A percentile compares a stretch with the other conserved stretches of the same genome.
Evolutionary conservation across 2,888 invertebrate species (phyloP).

Genomic region (Spialia ferax): DNA sequence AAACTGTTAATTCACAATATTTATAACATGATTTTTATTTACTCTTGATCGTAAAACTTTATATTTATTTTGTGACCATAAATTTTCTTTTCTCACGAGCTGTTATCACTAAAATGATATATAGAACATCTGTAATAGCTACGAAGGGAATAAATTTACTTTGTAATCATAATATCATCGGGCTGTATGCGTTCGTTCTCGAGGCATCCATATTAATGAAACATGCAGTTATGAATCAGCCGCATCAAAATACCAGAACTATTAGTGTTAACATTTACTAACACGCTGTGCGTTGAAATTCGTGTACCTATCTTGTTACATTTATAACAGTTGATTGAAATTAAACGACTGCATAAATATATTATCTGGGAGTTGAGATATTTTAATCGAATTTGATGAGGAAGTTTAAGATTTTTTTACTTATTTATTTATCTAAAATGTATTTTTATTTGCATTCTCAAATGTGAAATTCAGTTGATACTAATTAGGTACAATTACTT

Average conservation of each 20-base stretch:
- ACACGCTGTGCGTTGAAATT: conserved; percentile 24
- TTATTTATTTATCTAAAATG: too few relatives aligned
- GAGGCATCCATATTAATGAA: conserved; percentile 39
- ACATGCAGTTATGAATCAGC: conserved; percentile 38
- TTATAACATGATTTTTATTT: neutral
- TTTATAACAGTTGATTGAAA: conserved; percentile 1
- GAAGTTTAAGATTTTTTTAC: too few relatives aligned
- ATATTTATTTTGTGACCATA: conserved; percentile 9
- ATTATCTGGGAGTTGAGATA: neutral
- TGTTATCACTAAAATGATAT: conserved; percentile 34
- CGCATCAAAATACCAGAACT: conserved; percentile 38
- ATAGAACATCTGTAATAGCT: conserved; percentile 36
- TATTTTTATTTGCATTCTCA: too few relatives aligned
- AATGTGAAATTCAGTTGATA: too few relatives aligned
- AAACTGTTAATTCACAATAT: neutral
- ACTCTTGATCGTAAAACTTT: neutral
- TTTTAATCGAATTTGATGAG: too few relatives aligned
- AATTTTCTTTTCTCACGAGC: conserved; percentile 24
- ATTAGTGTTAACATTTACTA: conserved; percentile 36
- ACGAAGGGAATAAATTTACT: conserved; percentile 36
- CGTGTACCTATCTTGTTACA: conserved; percentile 18
- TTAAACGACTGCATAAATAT: neutral
- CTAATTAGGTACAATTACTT: too few relatives aligned
- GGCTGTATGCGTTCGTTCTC: conserved; percentile 37
- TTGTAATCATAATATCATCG: conserved; percentile 38